Evolutionary conservation across 2,797 vertebrate genomes (phyloP).

Genomic region (Rachycentron canadum): DNA sequence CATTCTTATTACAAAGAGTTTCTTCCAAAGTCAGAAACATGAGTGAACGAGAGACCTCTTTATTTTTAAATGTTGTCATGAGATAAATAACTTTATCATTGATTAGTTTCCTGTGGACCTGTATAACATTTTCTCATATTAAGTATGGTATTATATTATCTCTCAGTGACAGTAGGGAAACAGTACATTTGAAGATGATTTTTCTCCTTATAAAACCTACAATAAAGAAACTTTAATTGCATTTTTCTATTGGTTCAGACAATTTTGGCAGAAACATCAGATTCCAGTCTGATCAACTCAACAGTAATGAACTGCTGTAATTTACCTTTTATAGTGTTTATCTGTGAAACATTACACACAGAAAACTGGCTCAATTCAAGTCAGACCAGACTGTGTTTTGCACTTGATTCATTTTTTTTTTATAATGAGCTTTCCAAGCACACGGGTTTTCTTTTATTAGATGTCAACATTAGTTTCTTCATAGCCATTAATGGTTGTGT

Average conservation of each 20-base stretch:
- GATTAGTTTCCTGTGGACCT: background rate
- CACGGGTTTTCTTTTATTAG: background rate
- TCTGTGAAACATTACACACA: background rate
- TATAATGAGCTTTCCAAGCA: background rate
- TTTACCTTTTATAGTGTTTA: conserved; percentile 34
- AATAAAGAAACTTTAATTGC: background rate
- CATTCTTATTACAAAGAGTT: background rate
- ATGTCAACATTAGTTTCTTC: conserved; percentile 11
- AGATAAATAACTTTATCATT: background rate
- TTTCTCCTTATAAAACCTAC: background rate
- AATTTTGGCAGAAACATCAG: conserved; percentile 1
- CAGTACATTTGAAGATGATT: background rate
- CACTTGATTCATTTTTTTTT: background rate
- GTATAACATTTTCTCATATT: background rate
- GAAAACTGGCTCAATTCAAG: background rate
- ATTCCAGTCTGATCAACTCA: background rate
- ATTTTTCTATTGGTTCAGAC: background rate
- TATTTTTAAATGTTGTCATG: background rate
- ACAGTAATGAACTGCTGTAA: conserved; percentile 4
- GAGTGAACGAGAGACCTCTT: background rate
- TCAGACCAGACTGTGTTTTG: background rate
- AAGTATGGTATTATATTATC: background rate
- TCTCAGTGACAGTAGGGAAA: background rate
- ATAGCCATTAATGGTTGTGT: conserved; percentile 24
- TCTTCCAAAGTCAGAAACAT: background rate